Conservation (phyloP, 2,113 vertebrate species). For the Cettia cetti region DNA sequence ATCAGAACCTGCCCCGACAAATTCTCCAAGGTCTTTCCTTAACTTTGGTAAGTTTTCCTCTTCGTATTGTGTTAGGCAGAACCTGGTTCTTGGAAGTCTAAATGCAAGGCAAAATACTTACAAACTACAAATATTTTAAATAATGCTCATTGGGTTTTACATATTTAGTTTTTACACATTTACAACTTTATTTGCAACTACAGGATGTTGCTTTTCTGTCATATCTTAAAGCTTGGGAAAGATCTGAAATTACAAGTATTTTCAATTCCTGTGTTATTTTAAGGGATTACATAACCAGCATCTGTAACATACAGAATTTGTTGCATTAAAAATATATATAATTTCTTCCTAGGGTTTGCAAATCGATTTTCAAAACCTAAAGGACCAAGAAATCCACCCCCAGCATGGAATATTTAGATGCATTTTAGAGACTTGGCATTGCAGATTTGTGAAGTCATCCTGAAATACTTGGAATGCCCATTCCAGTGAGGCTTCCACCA, state of each 20-base stretch:
- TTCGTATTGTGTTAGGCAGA: background rate
- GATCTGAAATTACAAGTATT: background rate
- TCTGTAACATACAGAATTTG: background rate
- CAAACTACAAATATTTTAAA: background rate
- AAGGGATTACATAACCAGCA: background rate
- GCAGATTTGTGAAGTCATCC: background rate
- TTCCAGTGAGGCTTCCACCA: background rate
- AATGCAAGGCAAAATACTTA: background rate
- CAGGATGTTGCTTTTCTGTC: background rate
- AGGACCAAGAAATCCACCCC: conserved; percentile 87
- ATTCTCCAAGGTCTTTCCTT: conserved; percentile 50
- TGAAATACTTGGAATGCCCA: background rate
- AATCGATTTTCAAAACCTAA: conserved; percentile 91
- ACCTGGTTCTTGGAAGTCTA: background rate
- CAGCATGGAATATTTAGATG: conserved; percentile 81
- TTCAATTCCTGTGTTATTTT: background rate
- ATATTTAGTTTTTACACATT: background rate
- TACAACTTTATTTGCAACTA: background rate
- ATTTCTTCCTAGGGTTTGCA: conserved; percentile 81
- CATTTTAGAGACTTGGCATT: background rate
- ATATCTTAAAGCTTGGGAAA: background rate
- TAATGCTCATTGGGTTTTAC: background rate
- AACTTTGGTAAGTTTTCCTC: conserved; percentile 71
- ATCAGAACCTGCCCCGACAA: conserved; percentile 38
- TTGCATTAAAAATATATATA: background rate